Conservation (phyloP, 2,113 vertebrate species). For the Melozone crissalis region DNA sequence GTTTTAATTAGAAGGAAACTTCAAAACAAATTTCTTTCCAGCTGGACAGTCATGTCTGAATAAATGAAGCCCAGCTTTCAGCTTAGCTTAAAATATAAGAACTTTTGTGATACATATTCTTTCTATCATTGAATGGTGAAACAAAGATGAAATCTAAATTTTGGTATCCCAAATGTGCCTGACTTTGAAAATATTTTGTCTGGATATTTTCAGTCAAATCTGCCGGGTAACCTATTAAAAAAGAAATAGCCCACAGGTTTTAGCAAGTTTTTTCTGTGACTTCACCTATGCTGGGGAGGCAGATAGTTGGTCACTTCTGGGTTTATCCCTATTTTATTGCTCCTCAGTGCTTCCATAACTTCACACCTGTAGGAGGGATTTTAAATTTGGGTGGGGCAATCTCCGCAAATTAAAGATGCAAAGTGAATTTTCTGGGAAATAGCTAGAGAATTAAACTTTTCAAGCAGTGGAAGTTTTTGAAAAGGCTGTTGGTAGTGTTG, state of each 20-base stretch:
- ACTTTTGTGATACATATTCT: neutral
- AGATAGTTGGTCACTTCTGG: neutral
- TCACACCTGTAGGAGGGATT: neutral
- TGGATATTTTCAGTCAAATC: neutral
- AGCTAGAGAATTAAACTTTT: neutral
- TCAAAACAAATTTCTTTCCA: slow-evolving; percentile 21
- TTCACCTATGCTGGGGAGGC: neutral
- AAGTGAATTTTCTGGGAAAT: neutral
- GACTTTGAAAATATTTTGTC: neutral
- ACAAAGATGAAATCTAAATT: neutral
- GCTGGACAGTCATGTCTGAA: neutral
- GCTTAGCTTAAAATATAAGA: neutral
- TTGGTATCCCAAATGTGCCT: neutral
- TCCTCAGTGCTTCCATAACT: neutral
- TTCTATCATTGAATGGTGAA: neutral
- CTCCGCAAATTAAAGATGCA: neutral
- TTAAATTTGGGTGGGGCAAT: neutral
- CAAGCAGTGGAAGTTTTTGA: neutral
- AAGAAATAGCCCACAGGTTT: neutral
- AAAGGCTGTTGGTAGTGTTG: neutral
- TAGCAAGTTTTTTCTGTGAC: neutral
- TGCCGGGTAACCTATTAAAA: neutral
- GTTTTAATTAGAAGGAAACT: neutral
- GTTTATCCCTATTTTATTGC: neutral
- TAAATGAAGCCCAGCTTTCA: neutral